These are phyloP conservation scores for Pseudococcus viburni DNA, from an alignment of 2,888 invertebrate species.

Conservation along the genomic window DNA sequence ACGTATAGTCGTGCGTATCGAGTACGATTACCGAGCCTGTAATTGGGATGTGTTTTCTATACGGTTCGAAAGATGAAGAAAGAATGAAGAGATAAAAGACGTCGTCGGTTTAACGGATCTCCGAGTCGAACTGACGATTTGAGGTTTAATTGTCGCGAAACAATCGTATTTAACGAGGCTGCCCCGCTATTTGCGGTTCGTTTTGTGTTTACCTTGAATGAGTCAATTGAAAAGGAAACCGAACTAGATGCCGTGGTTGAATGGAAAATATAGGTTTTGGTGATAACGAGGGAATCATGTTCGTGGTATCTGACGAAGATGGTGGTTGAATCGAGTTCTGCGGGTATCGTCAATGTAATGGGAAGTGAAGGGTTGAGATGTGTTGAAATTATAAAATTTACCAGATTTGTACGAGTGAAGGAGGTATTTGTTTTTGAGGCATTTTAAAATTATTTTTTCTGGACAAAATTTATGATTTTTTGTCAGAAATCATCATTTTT, in stretches of 20 bases:
- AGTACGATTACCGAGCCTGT: conserved; percentile 32
- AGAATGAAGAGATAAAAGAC: not conserved
- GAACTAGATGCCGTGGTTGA: not conserved
- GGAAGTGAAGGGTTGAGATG: too few species aligned
- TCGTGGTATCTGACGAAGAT: not conserved
- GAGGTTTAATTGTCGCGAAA: conserved; percentile 24
- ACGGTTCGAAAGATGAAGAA: not conserved
- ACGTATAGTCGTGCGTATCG: conserved; percentile 51
- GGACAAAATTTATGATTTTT: too few species aligned
- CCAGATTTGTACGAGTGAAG: too few species aligned
- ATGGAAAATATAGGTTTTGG: not conserved
- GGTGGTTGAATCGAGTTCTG: too few species aligned
- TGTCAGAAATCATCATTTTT: too few species aligned
- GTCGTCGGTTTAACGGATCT: conserved; percentile 48
- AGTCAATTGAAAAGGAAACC: conserved; percentile 24
- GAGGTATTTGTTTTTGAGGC: too few species aligned
- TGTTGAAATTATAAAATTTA: too few species aligned
- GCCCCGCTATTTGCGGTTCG: not conserved
- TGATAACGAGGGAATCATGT: not conserved
- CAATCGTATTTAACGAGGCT: conserved; percentile 29
- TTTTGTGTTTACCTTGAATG: conserved; percentile 9
- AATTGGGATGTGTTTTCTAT: conserved; percentile 33
- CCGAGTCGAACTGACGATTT: conserved; percentile 1
- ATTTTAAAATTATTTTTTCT: too few species aligned
- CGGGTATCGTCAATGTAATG: too few species aligned